A percentile compares a stretch with the other conserved stretches of the same genome.
Conservation (phyloP, 1,140 invertebrate species). For the Globodera rostochiensis region DNA sequence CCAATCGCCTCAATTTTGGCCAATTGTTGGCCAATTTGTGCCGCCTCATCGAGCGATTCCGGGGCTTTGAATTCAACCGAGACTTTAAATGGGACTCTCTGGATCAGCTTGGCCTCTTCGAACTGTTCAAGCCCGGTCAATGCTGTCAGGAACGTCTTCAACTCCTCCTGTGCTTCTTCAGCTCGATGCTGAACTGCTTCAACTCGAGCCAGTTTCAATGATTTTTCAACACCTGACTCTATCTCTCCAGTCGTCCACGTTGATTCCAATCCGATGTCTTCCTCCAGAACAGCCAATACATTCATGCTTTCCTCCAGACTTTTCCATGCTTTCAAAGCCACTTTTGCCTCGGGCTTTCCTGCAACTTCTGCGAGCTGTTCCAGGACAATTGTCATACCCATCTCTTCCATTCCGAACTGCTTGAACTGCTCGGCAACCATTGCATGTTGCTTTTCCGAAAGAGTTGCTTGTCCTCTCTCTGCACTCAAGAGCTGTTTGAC, state of each 20-base stretch:
- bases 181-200: neutral
- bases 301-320: neutral
- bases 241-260: neutral
- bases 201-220: neutral
- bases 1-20: too few species aligned
- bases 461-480: neutral
- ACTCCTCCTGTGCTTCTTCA: conserved; percentile 3
- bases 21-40: neutral
- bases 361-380: neutral
- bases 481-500: neutral
- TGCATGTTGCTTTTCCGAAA: neutral
- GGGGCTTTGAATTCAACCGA: too few species aligned
- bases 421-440: neutral
- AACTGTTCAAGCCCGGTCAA: neutral
- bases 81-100: neutral
- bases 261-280: neutral
- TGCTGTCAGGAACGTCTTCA: neutral
- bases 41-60: neutral
- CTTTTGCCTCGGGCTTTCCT: conserved; percentile 7
- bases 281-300: neutral
- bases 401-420: conserved; percentile 3
- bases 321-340: neutral
- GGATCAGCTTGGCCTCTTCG: conserved; percentile 2
- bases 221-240: neutral
- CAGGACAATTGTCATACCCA: neutral